Conservation (phyloP, 2,888 invertebrate genomes). For the Lamproptera curius region DNA sequence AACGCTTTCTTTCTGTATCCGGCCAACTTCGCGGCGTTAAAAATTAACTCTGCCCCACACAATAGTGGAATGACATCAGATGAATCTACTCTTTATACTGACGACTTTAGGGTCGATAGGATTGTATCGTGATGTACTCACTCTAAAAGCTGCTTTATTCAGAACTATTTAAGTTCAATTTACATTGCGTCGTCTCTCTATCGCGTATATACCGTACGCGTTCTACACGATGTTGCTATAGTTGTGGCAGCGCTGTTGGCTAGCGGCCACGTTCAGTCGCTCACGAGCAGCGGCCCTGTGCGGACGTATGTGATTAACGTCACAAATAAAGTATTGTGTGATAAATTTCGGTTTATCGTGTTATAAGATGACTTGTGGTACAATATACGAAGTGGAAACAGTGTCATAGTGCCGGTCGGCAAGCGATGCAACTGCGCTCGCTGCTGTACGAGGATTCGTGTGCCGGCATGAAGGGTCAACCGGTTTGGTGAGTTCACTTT, state of each 20-base stretch:
- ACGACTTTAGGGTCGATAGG: background rate
- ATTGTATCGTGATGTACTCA: background rate
- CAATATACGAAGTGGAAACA: slow-evolving; percentile 52
- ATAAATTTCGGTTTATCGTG: slow-evolving; percentile 54
- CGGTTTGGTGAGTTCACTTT: slow-evolving; percentile 72
- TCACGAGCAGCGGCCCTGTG: slow-evolving; percentile 11
- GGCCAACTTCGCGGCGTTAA: slow-evolving; percentile 41
- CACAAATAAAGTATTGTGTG: slow-evolving; percentile 30
- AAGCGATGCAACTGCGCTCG: slow-evolving; percentile 61
- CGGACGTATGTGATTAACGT: slow-evolving; percentile 22
- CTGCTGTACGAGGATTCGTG: slow-evolving; percentile 51
- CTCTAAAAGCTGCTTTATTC: background rate
- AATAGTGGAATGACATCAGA: slow-evolving; percentile 7
- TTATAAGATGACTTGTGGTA: slow-evolving; percentile 65
- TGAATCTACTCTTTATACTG: slow-evolving; percentile 12
- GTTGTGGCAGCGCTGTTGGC: background rate
- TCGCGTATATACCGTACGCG: slow-evolving; percentile 4
- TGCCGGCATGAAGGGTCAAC: slow-evolving; percentile 72
- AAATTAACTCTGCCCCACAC: slow-evolving; percentile 1
- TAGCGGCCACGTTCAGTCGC: slow-evolving; percentile 11
- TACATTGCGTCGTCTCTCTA: background rate
- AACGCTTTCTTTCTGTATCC: slow-evolving; percentile 70
- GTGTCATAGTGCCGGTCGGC: slow-evolving; percentile 55
- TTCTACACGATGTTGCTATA: slow-evolving; percentile 4
- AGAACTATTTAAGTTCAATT: background rate